Evolutionary conservation across 1,140 invertebrate species (phyloP), one percentile per base, ranked within the genome.

Genomic region (Drosophila mauritiana): DNA sequence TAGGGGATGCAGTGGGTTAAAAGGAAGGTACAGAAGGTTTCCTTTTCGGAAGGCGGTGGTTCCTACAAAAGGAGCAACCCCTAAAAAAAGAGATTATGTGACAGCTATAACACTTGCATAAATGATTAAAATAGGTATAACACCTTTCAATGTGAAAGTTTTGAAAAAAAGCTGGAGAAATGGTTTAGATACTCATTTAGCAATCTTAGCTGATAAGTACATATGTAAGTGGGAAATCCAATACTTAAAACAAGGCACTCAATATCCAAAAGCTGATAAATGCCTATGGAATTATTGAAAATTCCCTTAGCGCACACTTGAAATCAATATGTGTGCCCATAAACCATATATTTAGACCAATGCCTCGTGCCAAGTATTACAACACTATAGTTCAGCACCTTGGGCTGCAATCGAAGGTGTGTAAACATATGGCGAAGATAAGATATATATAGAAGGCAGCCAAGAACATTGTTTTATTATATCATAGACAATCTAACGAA

Each of bases 381-480:
- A 51, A 73, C 17, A 73, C 20, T 27, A 13, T 7, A 51, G 63
- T 49, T 12, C 17, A 37, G 12, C 43, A 63, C 51, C 57, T 63
- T 73, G 56, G 56, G 45, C 20, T 49, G 12, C 17, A 25, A 72
- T 69, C 68, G 17, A 27, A 45, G 37, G 36, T 36, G 63, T 49
- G 42, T 39, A 73, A 73, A 73, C 61, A 75, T 46, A 46, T 53
- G 59, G 53, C 53, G 13, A 7, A 52, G 73, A 76, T 76, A 76
- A 76, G 73, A 54, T 76, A 76, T 74, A 75, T 49, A 62, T 58
- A 37, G 46, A 64, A 56, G 27, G 39, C 12, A 49, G 59, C 31
- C 67, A 68, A 56, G 42, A 55, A 48, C 39, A 62, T 31, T 6
- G n/a, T 34, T 42, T 4, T n/a, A 68, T 68, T 42, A 43, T 67